Conservation (phyloP, 2,888 invertebrate genomes). For the Pollenia griseotomentosa region DNA sequence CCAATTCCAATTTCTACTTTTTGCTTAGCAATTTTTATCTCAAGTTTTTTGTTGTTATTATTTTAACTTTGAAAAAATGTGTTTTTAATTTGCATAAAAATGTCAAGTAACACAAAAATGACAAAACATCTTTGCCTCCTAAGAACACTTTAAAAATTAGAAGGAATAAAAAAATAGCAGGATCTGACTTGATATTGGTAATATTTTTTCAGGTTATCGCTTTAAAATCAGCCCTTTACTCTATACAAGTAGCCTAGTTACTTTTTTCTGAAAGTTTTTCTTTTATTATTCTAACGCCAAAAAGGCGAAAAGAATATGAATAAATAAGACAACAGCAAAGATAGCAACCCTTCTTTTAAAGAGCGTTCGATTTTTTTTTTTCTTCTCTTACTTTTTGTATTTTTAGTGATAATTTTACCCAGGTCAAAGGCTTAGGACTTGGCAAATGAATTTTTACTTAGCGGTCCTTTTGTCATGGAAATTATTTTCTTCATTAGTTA, state of each 20-base stretch:
- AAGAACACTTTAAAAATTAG: conserved; percentile 16
- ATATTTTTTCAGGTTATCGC: conserved; percentile 33
- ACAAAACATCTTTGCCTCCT: not conserved
- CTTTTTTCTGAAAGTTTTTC: not conserved
- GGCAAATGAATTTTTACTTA: conserved; percentile 27
- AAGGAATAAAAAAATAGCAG: not conserved
- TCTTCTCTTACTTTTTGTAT: not conserved
- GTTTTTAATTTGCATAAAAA: conserved; percentile 63
- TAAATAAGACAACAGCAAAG: not conserved
- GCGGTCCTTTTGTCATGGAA: conserved; percentile 79
- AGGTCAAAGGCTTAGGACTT: conserved; percentile 45
- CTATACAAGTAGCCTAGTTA: too few relatives aligned
- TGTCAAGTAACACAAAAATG: conserved; percentile 50
- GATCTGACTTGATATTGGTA: conserved; percentile 44
- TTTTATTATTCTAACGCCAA: not conserved
- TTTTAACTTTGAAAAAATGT: conserved; percentile 26
- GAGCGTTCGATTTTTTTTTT: not conserved
- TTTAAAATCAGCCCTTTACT: conserved; percentile 20
- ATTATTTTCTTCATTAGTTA: conserved; percentile 82
- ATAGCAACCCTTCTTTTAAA: conserved; percentile 23
- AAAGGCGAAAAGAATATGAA: conserved; percentile 9
- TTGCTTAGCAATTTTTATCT: conserved; percentile 24
- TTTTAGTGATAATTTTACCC: conserved; percentile 20
- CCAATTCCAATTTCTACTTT: not conserved
- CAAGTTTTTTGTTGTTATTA: not conserved